Evolutionary conservation across 2,888 invertebrate genomes (phyloP).

Genomic region (Papilio gigon): DNA sequence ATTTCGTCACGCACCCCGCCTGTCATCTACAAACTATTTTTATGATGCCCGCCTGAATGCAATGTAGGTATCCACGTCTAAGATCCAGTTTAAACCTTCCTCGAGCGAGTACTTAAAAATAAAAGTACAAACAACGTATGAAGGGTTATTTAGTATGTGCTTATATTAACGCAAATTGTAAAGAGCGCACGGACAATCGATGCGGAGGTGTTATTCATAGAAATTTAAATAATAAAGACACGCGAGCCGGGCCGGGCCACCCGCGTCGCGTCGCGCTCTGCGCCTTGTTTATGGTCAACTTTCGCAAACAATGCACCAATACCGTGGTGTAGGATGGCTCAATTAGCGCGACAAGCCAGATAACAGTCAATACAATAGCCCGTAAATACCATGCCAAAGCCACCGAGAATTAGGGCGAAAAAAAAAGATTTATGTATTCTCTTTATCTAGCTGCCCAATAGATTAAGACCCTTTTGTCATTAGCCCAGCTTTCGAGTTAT

Average conservation of each 20-base stretch:
- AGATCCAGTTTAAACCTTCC: constrained; percentile 16
- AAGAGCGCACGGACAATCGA: constrained; percentile 23
- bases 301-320: constrained; percentile 75
- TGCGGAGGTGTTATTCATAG: constrained; percentile 41
- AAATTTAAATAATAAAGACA: constrained; percentile 47
- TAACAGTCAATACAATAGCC: constrained; percentile 69
- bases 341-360: constrained; percentile 72
- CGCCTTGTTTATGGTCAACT: constrained; percentile 67
- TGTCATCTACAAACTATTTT: constrained; percentile 45
- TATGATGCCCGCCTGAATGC: constrained; percentile 45
- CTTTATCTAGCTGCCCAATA: constrained; percentile 39
- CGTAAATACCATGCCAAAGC: constrained; percentile 64
- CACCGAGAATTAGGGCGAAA: constrained; percentile 45
- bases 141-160: constrained; percentile 18
- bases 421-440: constrained; percentile 47
- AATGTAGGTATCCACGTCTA: constrained; percentile 11
- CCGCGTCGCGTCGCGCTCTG: constrained; percentile 61
- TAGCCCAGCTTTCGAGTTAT: constrained; percentile 14
- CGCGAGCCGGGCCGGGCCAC: constrained; percentile 61
- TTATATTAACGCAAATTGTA: constrained; percentile 32
- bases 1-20: constrained; percentile 75
- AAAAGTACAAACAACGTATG: background rate
- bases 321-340: constrained; percentile 75
- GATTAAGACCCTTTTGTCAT: constrained; percentile 38
- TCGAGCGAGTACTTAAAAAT: background rate